These are phyloP conservation scores for Silurus asotus DNA, from an alignment of 2,113 vertebrate species.

Conservation along the genomic window DNA sequence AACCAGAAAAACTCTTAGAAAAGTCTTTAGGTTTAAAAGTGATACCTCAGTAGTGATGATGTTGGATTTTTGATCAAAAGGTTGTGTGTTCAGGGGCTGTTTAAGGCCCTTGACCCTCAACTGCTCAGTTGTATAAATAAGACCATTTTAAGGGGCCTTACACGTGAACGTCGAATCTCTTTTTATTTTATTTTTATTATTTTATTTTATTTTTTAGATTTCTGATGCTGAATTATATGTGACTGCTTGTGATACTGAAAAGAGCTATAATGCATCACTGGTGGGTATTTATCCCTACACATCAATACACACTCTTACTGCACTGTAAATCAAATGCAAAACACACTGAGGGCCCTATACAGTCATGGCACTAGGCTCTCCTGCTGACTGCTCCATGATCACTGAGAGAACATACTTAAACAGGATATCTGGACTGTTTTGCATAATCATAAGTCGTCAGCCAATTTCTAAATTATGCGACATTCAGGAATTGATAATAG, in stretches of 20 bases:
- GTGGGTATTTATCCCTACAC: constrained; percentile 71
- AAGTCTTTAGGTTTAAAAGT: too few relatives aligned
- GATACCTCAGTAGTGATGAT: too few relatives aligned
- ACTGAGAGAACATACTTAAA: background rate
- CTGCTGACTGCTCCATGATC: background rate
- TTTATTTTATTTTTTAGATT: constrained; percentile 72
- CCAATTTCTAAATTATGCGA: background rate
- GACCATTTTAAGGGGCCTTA: too few relatives aligned
- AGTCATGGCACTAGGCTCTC: background rate
- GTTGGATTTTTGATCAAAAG: too few relatives aligned
- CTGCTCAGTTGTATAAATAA: too few relatives aligned
- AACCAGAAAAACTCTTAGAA: background rate
- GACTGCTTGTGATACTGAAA: constrained; percentile 83
- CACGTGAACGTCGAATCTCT: too few relatives aligned
- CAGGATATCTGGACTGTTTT: background rate
- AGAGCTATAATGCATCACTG: constrained; percentile 82
- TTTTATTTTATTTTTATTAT: too few relatives aligned
- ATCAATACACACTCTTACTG: background rate
- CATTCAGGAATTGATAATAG: background rate
- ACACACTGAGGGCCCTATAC: background rate
- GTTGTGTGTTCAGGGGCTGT: too few relatives aligned
- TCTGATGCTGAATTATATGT: constrained; percentile 90
- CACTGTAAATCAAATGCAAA: background rate
- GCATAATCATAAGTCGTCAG: background rate
- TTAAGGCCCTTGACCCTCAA: too few relatives aligned